phyloP scores from a whole-genome alignment of 2,888 invertebrate species.

The Philereme transversata region DNA sequence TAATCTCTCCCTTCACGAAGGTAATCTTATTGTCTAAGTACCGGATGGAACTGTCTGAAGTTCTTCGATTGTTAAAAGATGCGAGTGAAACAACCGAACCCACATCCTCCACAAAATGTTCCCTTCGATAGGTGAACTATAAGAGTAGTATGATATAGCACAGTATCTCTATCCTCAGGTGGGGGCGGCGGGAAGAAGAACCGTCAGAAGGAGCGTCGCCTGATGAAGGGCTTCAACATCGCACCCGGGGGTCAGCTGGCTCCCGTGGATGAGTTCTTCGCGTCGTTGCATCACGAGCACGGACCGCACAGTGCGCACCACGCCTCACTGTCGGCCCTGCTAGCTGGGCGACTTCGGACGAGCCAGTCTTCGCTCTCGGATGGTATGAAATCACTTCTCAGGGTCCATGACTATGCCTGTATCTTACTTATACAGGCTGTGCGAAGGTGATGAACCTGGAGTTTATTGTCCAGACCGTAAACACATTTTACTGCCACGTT shows the following conservation, averaged over 20 bases:
- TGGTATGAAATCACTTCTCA: slow-evolving; percentile 41
- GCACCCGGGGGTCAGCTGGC: slow-evolving; percentile 87
- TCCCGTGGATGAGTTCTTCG: slow-evolving; percentile 91
- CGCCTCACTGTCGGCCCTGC: slow-evolving; percentile 87
- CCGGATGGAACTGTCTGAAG: no score
- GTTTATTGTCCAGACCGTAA: no score
- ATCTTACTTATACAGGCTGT: no score
- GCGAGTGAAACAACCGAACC: no score
- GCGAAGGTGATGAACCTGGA: no score
- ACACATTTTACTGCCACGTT: no score
- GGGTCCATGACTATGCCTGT: no score
- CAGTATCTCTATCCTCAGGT: slow-evolving; percentile 46
- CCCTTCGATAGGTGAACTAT: not conserved
- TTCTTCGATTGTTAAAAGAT: no score
- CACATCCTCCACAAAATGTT: not conserved
- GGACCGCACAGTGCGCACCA: slow-evolving; percentile 67
- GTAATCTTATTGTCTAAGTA: no score
- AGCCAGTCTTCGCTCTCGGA: slow-evolving; percentile 75
- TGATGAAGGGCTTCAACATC: slow-evolving; percentile 97
- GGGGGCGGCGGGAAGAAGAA: slow-evolving; percentile 97
- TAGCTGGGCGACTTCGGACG: slow-evolving; percentile 82
- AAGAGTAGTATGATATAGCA: slow-evolving; percentile 13
- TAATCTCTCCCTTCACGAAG: not conserved
- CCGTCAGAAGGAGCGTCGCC: slow-evolving; percentile 94
- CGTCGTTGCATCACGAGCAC: slow-evolving; percentile 87